Percentiles rank a stretch among this genome's conserved stretches.
These are phyloP conservation scores for Hyles vespertilio DNA, from an alignment of 1,140 invertebrate genomes.

Conservation along the genomic window DNA sequence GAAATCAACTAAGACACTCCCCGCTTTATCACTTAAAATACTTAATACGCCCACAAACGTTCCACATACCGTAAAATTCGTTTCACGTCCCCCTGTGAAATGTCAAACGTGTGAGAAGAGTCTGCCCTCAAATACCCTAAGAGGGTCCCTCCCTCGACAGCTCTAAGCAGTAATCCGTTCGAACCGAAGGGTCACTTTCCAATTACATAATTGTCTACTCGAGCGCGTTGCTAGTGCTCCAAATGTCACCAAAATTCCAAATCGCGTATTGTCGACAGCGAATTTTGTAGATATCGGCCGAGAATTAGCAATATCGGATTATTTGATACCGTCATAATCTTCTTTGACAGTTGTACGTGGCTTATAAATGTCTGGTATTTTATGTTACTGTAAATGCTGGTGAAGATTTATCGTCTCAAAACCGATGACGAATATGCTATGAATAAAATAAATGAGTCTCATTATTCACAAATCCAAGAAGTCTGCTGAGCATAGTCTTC, in stretches of 20 bases:
- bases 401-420: too few relatives aligned
- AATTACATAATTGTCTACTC: slow-evolving; percentile 49
- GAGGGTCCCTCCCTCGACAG: slow-evolving; percentile 29
- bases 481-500: too few relatives aligned
- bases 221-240: slow-evolving; percentile 26
- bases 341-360: too few relatives aligned
- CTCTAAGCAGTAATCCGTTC: slow-evolving; percentile 46
- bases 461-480: too few relatives aligned
- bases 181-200: slow-evolving; percentile 47
- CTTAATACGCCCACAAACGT: slow-evolving; percentile 26
- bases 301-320: too few relatives aligned
- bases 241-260: slow-evolving; percentile 23
- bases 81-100: slow-evolving; percentile 32
- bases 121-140: slow-evolving; percentile 15
- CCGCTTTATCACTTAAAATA: slow-evolving; percentile 29
- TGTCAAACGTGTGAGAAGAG: slow-evolving; percentile 29
- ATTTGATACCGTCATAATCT: too few relatives aligned
- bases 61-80: slow-evolving; percentile 33
- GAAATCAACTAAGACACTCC: slow-evolving; percentile 1
- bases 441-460: too few relatives aligned
- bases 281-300: too few relatives aligned
- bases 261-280: background rate
- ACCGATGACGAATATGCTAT: too few relatives aligned
- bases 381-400: too few relatives aligned
- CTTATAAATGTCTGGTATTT: too few relatives aligned